Conservation (phyloP, 2,797 vertebrate species). For the Chelonia mydas region DNA sequence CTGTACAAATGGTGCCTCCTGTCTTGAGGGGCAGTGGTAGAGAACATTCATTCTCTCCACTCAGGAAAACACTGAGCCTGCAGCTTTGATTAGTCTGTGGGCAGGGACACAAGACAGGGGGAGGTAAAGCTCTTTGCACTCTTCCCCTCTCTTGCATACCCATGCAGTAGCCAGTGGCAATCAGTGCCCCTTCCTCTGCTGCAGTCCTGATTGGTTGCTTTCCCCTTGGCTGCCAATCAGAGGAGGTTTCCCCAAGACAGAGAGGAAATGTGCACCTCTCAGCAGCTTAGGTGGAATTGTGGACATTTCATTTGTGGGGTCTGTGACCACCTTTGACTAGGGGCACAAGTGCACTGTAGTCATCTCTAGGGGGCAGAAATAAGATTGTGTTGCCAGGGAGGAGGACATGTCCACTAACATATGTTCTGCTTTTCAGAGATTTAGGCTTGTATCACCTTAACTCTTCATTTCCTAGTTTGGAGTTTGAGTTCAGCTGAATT, state of each 20-base stretch:
- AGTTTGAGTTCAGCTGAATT: neutral
- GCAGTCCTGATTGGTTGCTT: neutral
- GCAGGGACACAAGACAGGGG: rapidly evolving
- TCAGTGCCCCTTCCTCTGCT: no score
- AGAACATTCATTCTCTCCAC: neutral
- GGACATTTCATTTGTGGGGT: neutral
- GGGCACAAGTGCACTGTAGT: neutral
- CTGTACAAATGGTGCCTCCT: neutral
- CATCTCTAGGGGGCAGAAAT: neutral
- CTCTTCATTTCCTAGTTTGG: neutral
- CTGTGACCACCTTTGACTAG: neutral
- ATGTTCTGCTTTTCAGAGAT: neutral
- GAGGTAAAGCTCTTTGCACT: neutral
- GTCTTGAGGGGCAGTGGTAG: neutral
- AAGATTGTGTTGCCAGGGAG: neutral
- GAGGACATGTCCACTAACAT: neutral
- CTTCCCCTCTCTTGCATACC: neutral
- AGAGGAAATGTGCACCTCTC: neutral
- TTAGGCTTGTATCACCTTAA: neutral
- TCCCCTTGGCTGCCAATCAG: neutral
- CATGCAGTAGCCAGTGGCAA: neutral
- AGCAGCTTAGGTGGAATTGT: neutral
- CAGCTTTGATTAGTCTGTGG: neutral
- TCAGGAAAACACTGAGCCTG: neutral
- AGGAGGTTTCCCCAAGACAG: neutral